A percentile compares a stretch with the other conserved stretches of the same genome.
phyloP scores from a whole-genome alignment of 1,140 invertebrate species.

The Lysiphlebus fabarum region DNA sequence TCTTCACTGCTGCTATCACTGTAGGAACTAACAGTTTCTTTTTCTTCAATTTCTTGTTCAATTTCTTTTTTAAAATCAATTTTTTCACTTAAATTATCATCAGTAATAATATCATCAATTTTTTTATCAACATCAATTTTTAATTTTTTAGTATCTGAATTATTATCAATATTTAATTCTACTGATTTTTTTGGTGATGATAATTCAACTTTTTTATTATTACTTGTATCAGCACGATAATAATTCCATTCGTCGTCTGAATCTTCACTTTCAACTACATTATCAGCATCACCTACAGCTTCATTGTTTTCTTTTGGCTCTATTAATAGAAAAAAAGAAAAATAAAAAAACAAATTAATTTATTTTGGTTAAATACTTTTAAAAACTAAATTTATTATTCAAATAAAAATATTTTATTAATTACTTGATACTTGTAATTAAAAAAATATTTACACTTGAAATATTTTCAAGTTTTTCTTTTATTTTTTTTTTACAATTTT shows the following conservation, averaged over 20 bases:
- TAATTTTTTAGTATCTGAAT: conserved; percentile 4
- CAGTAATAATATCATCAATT: neutral
- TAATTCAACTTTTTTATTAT: conserved; percentile 32
- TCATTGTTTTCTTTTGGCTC: conserved; percentile 40
- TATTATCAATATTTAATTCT: conserved; percentile 9
- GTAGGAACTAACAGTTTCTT: conserved; percentile 29
- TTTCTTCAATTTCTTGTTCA: conserved; percentile 17
- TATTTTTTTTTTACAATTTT: no score
- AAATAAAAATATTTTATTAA: no score
- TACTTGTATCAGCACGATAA: conserved; percentile 62
- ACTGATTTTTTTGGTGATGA: conserved; percentile 19
- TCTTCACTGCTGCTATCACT: conserved; percentile 18
- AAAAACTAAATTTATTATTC: no score
- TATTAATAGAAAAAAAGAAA: conserved; percentile 31
- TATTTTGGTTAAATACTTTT: neutral
- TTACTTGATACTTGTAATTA: neutral
- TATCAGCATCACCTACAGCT: conserved; percentile 57
- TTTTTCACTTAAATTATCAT: conserved; percentile 15
- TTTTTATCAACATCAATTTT: conserved; percentile 15
- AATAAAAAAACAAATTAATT: conserved; percentile 10
- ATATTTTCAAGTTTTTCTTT: no score
- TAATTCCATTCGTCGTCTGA: conserved; percentile 79
- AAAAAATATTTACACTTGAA: neutral
- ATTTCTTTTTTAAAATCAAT: conserved; percentile 15
- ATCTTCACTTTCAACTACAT: conserved; percentile 72